A percentile compares a stretch with the other conserved stretches of the same genome.
These are phyloP conservation scores for Pithys albifrons DNA, from an alignment of 2,113 vertebrate genomes.

Conservation along the genomic window DNA sequence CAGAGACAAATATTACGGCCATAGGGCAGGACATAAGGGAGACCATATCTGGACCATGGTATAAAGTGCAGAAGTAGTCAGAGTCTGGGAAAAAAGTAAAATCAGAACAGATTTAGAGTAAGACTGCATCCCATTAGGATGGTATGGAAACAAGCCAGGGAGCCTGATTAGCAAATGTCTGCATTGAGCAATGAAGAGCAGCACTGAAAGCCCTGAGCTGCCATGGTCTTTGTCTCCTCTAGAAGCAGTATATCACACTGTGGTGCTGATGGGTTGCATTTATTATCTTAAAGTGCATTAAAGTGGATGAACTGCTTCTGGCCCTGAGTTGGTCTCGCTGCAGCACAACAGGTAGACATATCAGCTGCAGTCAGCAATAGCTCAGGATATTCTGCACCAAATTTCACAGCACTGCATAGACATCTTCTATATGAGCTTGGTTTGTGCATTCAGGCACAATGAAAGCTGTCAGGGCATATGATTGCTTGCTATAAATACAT, in stretches of 20 bases:
- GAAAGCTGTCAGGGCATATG: conserved; percentile 53
- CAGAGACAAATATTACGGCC: background rate
- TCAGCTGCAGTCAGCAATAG: conserved; percentile 45
- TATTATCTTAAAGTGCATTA: conserved; percentile 48
- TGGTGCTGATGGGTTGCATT: conserved; percentile 49
- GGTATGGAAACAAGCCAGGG: conserved; percentile 17
- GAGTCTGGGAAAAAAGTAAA: background rate
- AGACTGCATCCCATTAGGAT: background rate
- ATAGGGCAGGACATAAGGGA: background rate
- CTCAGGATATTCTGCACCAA: conserved; percentile 43
- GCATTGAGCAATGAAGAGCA: background rate
- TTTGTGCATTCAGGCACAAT: conserved; percentile 51
- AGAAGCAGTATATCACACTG: conserved; percentile 18
- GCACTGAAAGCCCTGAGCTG: conserved; percentile 16
- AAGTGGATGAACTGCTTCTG: conserved; percentile 46
- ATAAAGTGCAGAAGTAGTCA: background rate
- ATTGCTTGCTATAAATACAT: conserved; percentile 56
- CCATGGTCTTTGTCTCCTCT: conserved; percentile 15
- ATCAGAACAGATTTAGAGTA: background rate
- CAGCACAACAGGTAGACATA: conserved; percentile 47
- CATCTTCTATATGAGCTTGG: background rate
- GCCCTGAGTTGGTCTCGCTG: conserved; percentile 43
- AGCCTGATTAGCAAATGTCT: conserved; percentile 39
- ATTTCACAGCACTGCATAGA: conserved; percentile 18
- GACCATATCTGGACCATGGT: background rate